Evolutionary conservation across 2,113 vertebrate genomes (phyloP), one percentile per base, ranked within the genome.

Genomic region (Platysteira castanea): DNA sequence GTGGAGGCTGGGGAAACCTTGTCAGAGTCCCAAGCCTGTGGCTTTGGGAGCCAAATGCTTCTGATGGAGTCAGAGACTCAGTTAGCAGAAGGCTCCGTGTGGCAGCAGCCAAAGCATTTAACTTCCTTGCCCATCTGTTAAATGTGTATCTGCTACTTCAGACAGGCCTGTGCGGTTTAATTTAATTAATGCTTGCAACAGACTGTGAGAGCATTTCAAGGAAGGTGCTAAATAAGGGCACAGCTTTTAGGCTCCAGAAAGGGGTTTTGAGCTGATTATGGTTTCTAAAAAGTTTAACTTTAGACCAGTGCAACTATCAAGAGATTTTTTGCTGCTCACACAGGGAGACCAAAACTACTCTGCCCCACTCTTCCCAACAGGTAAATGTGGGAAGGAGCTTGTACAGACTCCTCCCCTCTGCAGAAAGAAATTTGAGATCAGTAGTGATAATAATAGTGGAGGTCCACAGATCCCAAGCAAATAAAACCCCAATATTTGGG

Each of bases 161-260:
- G 47, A 31, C 44, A 73, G 39, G 47, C 30, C 56, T 31, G 42
- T 0, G 42, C 42, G 31, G 6, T 84, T 91, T 87, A 47, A 65
- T 89, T 91, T 83, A 93, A 95, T 95, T 93, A 96, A 94, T 49
- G 59, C 71, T 84, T 94, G 79, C 85, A 94, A 49, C 64, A 95
- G 93, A 56, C 68, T 95, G 74, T 31, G 75, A 88, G 89, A 94
- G 75, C 23, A 7, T 88, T 87, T 52, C 42, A 50, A 90, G 44
- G 76, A 93, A 88, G 44, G 87, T 89, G 80, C 81, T 93, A 84
- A 95, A 84, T 16, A 86, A 95, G 71, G 90, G 70, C 82, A 67
- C 50, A 59, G 52, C 20, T 84, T 81, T 91, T 33, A 57, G 23
- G 65, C n/a, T 75, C 60, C 52, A 57, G 35, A 77, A 42, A 2